phyloP scores from a whole-genome alignment of 2,797 vertebrate genomes.

The Ptychadena robeensis region DNA sequence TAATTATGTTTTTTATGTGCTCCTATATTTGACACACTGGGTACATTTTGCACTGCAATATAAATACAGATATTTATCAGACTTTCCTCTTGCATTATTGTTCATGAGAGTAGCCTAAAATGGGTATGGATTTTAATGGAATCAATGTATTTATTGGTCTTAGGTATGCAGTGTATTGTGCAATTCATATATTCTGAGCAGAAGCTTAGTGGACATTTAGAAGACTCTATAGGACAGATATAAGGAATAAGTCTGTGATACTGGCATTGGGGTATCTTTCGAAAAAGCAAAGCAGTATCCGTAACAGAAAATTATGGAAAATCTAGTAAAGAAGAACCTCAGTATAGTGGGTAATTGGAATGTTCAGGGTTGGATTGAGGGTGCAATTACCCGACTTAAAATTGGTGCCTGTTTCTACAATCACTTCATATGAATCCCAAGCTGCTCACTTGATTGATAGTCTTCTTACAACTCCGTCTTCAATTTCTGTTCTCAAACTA shows the following conservation, averaged over 20 bases:
- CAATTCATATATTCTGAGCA: background rate
- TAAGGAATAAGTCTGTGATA: background rate
- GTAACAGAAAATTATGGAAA: background rate
- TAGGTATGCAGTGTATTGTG: background rate
- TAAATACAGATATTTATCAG: constrained; percentile 7
- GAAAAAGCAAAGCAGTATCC: background rate
- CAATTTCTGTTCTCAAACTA: background rate
- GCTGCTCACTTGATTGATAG: background rate
- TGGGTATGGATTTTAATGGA: background rate
- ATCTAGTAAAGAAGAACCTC: background rate
- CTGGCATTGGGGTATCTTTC: background rate
- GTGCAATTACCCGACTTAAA: background rate
- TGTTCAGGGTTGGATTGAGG: background rate
- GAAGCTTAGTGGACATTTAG: background rate
- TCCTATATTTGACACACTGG: constrained; percentile 1
- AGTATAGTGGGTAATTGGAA: background rate
- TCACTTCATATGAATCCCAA: background rate
- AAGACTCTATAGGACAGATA: background rate
- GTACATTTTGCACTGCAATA: constrained; percentile 4
- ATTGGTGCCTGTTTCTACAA: background rate
- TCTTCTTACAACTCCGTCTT: background rate
- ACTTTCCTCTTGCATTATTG: background rate
- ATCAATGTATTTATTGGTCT: background rate
- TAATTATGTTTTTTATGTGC: background rate
- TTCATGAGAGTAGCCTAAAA: background rate